These are phyloP conservation scores for Lamellibrachia columna DNA, from an alignment of 2,888 invertebrate species.

Conservation along the genomic window DNA sequence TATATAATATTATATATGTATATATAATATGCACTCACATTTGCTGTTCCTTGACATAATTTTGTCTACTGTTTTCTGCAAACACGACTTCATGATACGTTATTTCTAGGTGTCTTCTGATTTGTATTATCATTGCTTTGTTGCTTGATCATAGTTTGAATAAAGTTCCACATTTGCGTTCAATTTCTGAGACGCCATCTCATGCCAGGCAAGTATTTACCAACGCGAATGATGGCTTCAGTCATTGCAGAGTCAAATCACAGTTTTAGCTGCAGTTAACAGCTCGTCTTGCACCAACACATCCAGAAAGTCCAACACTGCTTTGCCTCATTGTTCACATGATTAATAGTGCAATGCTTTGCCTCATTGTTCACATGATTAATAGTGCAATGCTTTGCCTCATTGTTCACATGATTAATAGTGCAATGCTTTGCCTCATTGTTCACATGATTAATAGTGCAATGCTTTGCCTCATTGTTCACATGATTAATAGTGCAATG, in stretches of 20 bases:
- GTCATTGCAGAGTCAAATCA: not conserved
- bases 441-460: no score
- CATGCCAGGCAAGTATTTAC: conserved; percentile 3
- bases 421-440: not conserved
- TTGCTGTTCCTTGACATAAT: not conserved
- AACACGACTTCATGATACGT: not conserved
- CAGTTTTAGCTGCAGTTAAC: not conserved
- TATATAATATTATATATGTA: not conserved
- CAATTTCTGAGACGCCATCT: conserved; percentile 16
- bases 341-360: no score
- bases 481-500: not conserved
- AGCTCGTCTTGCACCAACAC: not conserved
- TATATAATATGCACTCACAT: not conserved
- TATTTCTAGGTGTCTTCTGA: not conserved
- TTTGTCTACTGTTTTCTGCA: not conserved
- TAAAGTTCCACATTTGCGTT: conserved; percentile 10
- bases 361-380: not conserved
- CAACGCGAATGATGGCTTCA: not conserved
- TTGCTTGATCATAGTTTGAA: conserved; percentile 11
- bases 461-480: not conserved
- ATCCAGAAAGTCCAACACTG: not conserved
- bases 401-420: not conserved
- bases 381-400: not conserved
- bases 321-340: no score
- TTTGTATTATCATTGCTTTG: conserved; percentile 9